A percentile compares a stretch with the other conserved stretches of the same genome.
phyloP scores from a whole-genome alignment of 2,888 invertebrate species.

The Spatulosminthurus flaviceps region DNA sequence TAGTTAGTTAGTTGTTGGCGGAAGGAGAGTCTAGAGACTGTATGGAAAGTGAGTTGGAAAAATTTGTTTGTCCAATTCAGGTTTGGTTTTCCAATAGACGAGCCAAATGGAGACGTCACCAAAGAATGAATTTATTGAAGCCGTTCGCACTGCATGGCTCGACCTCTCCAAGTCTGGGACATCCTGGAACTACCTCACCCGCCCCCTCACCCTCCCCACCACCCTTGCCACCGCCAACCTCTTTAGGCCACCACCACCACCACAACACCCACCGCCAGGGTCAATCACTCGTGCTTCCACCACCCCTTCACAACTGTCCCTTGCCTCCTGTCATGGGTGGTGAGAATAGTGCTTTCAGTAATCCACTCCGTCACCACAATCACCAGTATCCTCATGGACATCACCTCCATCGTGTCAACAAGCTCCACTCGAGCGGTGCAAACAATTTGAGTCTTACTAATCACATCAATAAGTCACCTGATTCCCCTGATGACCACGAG shows the following conservation, averaged over 20 bases:
- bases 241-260: constrained; percentile 76
- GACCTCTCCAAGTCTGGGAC: constrained; percentile 61
- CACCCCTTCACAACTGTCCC: constrained; percentile 64
- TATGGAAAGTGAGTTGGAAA: constrained; percentile 52
- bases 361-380: constrained; percentile 50
- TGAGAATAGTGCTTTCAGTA: constrained; percentile 85
- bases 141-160: constrained; percentile 71
- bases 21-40: constrained; percentile 21
- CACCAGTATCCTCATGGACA: constrained; percentile 42
- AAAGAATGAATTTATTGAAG: constrained; percentile 92
- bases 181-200: constrained; percentile 66
- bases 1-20: neutral
- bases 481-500: constrained; percentile 50
- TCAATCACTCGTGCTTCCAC: constrained; percentile 65
- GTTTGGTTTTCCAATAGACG: constrained; percentile 99
- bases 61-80: constrained; percentile 72
- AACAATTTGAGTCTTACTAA: constrained; percentile 49
- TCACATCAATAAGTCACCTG: constrained; percentile 45
- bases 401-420: constrained; percentile 36
- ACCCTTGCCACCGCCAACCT: constrained; percentile 66
- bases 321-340: constrained; percentile 79
- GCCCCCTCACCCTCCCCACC: constrained; percentile 70
- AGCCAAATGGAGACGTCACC: constrained; percentile 97
- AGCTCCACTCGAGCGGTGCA: constrained; percentile 38
- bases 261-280: too few relatives aligned